Percentiles rank a stretch among this genome's conserved stretches.
Conservation (phyloP, 2,113 vertebrate genomes). For the Nannospalax galili region DNA sequence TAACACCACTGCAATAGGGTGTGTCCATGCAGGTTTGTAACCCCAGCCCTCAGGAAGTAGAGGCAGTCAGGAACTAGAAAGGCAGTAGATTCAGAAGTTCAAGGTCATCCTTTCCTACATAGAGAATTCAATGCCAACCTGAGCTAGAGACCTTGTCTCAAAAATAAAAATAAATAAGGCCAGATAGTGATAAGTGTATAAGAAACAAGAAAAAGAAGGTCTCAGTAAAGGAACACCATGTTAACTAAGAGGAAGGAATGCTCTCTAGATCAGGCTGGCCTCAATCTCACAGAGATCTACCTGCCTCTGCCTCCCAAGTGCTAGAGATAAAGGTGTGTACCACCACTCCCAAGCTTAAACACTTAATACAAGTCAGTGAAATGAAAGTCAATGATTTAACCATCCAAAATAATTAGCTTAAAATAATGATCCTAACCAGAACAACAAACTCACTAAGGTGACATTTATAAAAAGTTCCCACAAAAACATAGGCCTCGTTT, state of each 20-base stretch:
- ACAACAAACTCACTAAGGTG: neutral
- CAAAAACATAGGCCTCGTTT: neutral
- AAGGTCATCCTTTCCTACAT: neutral
- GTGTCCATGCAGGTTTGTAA: neutral
- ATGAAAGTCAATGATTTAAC: neutral
- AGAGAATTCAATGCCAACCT: neutral
- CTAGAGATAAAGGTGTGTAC: too few relatives aligned
- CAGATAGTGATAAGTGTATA: neutral
- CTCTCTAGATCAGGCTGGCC: too few relatives aligned
- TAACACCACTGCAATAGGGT: neutral
- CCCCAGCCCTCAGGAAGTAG: neutral
- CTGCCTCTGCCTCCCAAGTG: too few relatives aligned
- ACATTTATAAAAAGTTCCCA: neutral
- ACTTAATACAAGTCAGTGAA: too few relatives aligned
- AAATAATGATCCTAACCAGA: neutral
- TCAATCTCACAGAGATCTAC: too few relatives aligned
- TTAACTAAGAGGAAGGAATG: neutral
- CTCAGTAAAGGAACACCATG: neutral
- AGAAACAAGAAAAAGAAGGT: neutral
- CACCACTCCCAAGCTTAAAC: too few relatives aligned
- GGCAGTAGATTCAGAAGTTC: neutral
- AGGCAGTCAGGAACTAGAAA: neutral
- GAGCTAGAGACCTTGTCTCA: neutral
- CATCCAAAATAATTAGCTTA: slow-evolving; percentile 24
- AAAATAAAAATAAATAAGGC: neutral